These are phyloP conservation scores for Xiphophorus birchmanni DNA, from an alignment of 2,797 vertebrate species.

Conservation along the genomic window DNA sequence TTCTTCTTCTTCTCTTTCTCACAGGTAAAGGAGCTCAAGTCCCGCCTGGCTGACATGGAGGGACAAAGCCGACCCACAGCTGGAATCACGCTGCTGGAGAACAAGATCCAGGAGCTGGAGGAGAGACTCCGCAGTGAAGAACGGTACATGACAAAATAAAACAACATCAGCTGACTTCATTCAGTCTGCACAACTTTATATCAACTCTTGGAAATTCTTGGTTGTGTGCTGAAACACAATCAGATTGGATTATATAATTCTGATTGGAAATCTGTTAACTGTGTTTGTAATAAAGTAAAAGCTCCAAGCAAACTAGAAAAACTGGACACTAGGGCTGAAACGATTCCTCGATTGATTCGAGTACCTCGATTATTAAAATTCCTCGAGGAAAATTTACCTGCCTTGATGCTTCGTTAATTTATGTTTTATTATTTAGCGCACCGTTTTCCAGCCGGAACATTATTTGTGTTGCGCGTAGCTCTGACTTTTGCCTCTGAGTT, in stretches of 20 bases:
- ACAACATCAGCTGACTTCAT: not conserved
- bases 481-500: too few species aligned
- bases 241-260: not conserved
- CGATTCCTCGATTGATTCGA: too few species aligned
- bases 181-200: not conserved
- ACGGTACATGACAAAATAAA: conserved; percentile 73
- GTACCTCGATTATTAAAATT: too few species aligned
- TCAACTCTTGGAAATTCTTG: not conserved
- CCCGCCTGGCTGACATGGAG: conserved; percentile 86
- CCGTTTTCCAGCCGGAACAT: too few species aligned
- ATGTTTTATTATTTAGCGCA: too few species aligned
- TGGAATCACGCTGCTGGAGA: conserved; percentile 85
- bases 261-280: not conserved
- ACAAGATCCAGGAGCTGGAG: conserved; percentile 88
- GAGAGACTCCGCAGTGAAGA: conserved; percentile 89
- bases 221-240: not conserved
- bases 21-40: conserved; percentile 91
- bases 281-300: not conserved
- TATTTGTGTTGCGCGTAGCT: too few species aligned
- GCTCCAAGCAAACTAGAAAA: not conserved
- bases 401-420: too few species aligned
- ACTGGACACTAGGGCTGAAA: not conserved
- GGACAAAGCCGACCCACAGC: conserved; percentile 81
- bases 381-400: too few species aligned
- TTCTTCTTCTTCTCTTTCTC: not conserved